Percentiles rank a stretch among this genome's conserved stretches.
phyloP scores from a whole-genome alignment of 2,113 vertebrate genomes.

The Gasterosteus nipponicus region DNA sequence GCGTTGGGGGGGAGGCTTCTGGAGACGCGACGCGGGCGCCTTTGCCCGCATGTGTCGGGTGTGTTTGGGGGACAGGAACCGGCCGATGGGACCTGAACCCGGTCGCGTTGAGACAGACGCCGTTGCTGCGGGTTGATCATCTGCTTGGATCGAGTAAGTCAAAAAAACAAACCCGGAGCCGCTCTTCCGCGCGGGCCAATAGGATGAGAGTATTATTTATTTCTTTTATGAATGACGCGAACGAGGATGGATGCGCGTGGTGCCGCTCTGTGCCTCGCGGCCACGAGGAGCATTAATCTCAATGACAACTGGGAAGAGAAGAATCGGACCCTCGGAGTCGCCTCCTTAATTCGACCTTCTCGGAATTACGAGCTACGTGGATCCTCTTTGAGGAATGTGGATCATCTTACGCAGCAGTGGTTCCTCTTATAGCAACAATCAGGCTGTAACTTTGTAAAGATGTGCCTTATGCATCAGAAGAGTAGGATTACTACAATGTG shows the following conservation, averaged over 20 bases:
- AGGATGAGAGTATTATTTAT: slow-evolving; percentile 14
- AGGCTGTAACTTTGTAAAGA: neutral
- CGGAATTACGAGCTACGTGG: neutral
- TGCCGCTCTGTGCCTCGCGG: slow-evolving; percentile 18
- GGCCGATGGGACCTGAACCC: slow-evolving; percentile 10
- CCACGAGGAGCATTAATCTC: neutral
- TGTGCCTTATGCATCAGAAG: neutral
- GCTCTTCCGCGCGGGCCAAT: slow-evolving; percentile 12
- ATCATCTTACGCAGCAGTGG: neutral
- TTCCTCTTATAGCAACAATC: neutral
- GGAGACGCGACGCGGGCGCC: slow-evolving; percentile 18
- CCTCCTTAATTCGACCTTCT: neutral
- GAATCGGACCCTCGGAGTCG: neutral
- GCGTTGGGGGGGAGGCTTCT: neutral
- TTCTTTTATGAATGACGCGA: slow-evolving; percentile 68
- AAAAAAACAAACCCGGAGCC: neutral
- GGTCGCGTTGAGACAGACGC: neutral
- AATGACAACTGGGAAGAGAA: neutral
- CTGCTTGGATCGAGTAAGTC: neutral
- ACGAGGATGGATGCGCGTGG: slow-evolving; percentile 37
- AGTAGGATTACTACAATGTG: neutral
- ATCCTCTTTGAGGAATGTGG: neutral
- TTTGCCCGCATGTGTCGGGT: slow-evolving; percentile 35
- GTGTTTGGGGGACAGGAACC: slow-evolving; percentile 3
- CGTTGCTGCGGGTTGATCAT: neutral